A percentile compares a stretch with the other conserved stretches of the same genome.
Conservation (phyloP, 2,888 invertebrate species). For the Caenorhabditis wallacei region DNA sequence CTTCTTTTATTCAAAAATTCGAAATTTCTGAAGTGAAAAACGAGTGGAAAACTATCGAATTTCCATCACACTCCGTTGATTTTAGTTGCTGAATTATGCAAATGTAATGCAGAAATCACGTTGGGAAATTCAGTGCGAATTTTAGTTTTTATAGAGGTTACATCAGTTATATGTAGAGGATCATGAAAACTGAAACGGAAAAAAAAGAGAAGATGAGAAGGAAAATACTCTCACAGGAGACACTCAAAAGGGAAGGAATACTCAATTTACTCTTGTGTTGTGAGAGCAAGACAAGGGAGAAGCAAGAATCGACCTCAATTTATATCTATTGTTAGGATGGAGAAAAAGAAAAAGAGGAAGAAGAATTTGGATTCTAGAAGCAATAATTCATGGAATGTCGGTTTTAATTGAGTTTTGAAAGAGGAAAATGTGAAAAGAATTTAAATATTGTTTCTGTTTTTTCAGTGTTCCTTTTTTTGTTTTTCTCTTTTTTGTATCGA, state of each 20-base stretch:
- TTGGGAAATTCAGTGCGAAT: constrained; percentile 31
- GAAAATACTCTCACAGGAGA: constrained; percentile 38
- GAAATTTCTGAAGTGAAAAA: constrained; percentile 1
- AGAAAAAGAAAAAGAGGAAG: constrained; percentile 18
- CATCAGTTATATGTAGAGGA: not conserved
- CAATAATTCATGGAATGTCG: constrained; percentile 14
- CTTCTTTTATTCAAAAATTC: not conserved
- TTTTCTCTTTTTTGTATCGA: not conserved
- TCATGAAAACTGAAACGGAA: constrained; percentile 17
- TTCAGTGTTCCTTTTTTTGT: not conserved
- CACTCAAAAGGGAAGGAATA: constrained; percentile 43
- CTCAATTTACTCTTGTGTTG: constrained; percentile 56
- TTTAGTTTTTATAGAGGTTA: constrained; percentile 3
- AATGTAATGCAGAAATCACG: constrained; percentile 12
- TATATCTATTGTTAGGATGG: constrained; percentile 40
- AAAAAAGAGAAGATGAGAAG: constrained; percentile 3
- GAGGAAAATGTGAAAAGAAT: not conserved
- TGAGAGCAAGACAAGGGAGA: constrained; percentile 35
- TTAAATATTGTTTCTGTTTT: not conserved
- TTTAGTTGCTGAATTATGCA: constrained; percentile 20
- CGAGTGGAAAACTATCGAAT: constrained; percentile 13
- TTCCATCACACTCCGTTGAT: constrained; percentile 29
- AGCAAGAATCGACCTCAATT: constrained; percentile 36
- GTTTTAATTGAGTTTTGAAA: constrained; percentile 40
- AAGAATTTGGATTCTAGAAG: constrained; percentile 15